phyloP scores from a whole-genome alignment of 2,113 vertebrate genomes.

The Entelurus aequoreus region DNA sequence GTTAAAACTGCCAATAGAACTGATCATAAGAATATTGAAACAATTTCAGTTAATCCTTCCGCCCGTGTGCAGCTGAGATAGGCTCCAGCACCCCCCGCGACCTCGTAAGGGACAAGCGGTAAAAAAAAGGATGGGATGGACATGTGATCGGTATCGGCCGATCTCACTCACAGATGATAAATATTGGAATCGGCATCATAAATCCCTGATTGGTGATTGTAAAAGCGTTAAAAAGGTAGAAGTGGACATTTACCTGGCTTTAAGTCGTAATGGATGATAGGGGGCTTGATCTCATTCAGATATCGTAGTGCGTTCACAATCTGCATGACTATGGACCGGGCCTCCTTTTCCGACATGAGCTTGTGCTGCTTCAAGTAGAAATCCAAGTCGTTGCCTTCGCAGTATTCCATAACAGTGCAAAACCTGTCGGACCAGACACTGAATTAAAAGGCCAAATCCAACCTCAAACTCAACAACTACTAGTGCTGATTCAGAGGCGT shows the following conservation, averaged over 20 bases:
- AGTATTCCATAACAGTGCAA: slow-evolving; percentile 99
- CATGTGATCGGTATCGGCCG: no score
- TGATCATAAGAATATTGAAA: no score
- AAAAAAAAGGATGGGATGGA: no score
- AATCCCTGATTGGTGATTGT: background rate
- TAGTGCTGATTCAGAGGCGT: background rate
- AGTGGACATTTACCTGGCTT: slow-evolving; percentile 85
- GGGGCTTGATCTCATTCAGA: slow-evolving; percentile 99
- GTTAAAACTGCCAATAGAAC: no score
- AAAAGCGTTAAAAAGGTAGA: background rate
- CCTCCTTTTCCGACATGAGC: slow-evolving; percentile 98
- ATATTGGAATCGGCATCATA: no score
- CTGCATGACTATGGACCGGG: slow-evolving; percentile 98
- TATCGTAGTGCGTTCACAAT: slow-evolving; percentile 98
- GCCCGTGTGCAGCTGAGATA: no score
- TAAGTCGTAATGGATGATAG: slow-evolving; percentile 99
- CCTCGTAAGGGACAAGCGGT: no score
- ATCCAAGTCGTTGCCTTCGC: slow-evolving; percentile 99
- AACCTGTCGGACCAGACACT: slow-evolving; percentile 72
- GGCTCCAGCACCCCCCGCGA: no score
- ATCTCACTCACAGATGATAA: no score
- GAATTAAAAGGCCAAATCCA: background rate
- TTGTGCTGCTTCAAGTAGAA: slow-evolving; percentile 99
- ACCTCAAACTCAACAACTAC: background rate
- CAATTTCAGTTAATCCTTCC: no score